Base-by-base conservation (phyloP, 2,797 vertebrate species). In the Neopelma chrysocephalum region DNA sequence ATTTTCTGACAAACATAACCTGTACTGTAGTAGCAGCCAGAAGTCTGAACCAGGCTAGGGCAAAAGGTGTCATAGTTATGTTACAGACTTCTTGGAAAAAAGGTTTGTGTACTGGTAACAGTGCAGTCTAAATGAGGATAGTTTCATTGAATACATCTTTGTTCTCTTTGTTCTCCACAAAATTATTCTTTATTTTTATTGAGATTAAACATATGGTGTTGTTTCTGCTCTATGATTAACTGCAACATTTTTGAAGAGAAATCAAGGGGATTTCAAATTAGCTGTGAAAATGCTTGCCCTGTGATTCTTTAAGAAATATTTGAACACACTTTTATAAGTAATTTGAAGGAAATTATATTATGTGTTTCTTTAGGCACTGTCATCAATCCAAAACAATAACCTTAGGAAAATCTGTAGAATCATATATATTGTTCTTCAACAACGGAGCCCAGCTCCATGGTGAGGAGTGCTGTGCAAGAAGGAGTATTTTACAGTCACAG, bases 241-340 rank as follows among this genome's bases (percentile, higher is more conserved):
- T 79, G 65, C 29, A 88, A 79, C 50, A 72, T 88, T 88, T 92
- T 62, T 90, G 8, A 79, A 87, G 34, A 66, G 27, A 94, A 95
- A 93, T 83, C 50, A 86, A 87, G 95, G 71, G 75, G 19, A 72
- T 82, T 89, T 94, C 58, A 84, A 94, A 96, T 86, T 94, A 88
- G 34, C 73, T 94, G 69, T 87, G 66, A 94, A 96, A 94, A 94
- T 34, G 18, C 72, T 90, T 79, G 32, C 77, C 66, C 20, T 54
- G 51, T 2, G 22, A 64, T 79, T 94, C 53, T 87, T 91, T 65
- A 91, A 80, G 47, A 90, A 96, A 89, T 91, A 88, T 70, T 95
- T 87, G 47, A 94, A 81, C 42, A 79, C 79, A 81, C 15, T n/a
- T 95, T 68, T 71, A 43, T 78, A 72, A 60, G 43, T 56, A 91